Evolutionary conservation across 2,113 vertebrate species (phyloP), one percentile per base, ranked within the genome.

Genomic region (Pluvialis apricaria): DNA sequence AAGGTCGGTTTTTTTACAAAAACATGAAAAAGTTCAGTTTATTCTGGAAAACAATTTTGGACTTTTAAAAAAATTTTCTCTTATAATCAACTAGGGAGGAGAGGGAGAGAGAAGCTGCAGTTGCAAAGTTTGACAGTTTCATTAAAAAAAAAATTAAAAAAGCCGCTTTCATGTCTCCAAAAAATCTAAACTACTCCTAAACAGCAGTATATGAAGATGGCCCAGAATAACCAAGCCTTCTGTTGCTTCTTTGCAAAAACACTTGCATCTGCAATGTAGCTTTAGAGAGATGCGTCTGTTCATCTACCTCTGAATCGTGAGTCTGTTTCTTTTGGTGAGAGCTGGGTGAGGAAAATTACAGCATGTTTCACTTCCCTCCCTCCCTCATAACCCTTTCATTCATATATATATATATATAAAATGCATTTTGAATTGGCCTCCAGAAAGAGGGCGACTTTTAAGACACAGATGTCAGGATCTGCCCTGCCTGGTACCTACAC

Each of bases 401-500:
- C 5, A 9, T 62, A 4, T 8, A 13, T 38, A 45, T 49, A 21
- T 47, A 47, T 19, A 54, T 14, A n/a, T 25, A 65, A 52, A 62
- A 38, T 14, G 24, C 18, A 36, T 84, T 94, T 86, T 52, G 40
- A 45, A 44, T 38, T 25, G 19, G 14, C 32, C 6, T 72, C 6
- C 21, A 32, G 85, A 66, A 80, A 36, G 54, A 88, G 28, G 15
- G 13, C 34, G 52, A 12, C 36, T 77, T 92, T 57, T 49, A 61
- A 58, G 58, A 38, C 1, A 2, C 5, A 8, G 29, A 2, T 54
- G 58, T 57, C 68, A 58, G 64, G 49, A 44, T 62, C 60, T 88
- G 55, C 32, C 29, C 22, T 2, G 3, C 40, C 69, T 40, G 40
- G 32, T 42, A 45, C 2, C 1, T 57, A 6, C 4, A 4, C 0